phyloP scores from a whole-genome alignment of 2,797 vertebrate species.

The Hoplostethus atlanticus region DNA sequence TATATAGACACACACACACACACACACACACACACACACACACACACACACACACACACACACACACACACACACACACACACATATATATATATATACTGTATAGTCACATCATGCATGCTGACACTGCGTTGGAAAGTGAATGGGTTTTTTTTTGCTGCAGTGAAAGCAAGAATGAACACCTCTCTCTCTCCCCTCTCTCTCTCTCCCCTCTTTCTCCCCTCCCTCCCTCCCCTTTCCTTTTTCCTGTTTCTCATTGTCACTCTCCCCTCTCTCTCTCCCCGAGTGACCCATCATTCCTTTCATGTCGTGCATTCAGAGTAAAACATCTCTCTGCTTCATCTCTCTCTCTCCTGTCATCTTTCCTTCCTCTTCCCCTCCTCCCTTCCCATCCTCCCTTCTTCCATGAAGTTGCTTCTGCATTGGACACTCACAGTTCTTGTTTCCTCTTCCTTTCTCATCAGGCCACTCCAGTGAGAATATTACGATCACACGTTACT shows the following conservation, averaged over 20 bases:
- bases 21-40: not conserved
- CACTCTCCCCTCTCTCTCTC: constrained; percentile 14
- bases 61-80: not conserved
- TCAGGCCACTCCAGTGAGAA: too few relatives aligned
- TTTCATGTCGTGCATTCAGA: not conserved
- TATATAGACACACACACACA: constrained; percentile 6
- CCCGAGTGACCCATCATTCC: constrained; percentile 11
- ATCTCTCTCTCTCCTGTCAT: too few relatives aligned
- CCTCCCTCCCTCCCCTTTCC: not conserved
- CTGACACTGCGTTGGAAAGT: constrained; percentile 7
- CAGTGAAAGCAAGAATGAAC: constrained; percentile 50
- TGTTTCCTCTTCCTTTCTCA: too few relatives aligned
- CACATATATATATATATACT: too few relatives aligned
- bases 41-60: not conserved
- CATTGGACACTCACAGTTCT: too few relatives aligned
- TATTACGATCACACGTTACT: too few relatives aligned
- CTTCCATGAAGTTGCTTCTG: too few relatives aligned
- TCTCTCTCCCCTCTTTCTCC: not conserved
- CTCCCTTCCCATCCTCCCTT: too few relatives aligned
- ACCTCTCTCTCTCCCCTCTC: constrained; percentile 18
- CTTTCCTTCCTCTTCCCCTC: too few relatives aligned
- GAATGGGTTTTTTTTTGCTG: constrained; percentile 49
- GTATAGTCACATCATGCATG: too few relatives aligned
- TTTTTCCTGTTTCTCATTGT: not conserved
- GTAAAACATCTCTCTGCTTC: too few relatives aligned